Base-by-base conservation (phyloP, 2,113 vertebrate genomes). In the Saccopteryx bilineata region DNA sequence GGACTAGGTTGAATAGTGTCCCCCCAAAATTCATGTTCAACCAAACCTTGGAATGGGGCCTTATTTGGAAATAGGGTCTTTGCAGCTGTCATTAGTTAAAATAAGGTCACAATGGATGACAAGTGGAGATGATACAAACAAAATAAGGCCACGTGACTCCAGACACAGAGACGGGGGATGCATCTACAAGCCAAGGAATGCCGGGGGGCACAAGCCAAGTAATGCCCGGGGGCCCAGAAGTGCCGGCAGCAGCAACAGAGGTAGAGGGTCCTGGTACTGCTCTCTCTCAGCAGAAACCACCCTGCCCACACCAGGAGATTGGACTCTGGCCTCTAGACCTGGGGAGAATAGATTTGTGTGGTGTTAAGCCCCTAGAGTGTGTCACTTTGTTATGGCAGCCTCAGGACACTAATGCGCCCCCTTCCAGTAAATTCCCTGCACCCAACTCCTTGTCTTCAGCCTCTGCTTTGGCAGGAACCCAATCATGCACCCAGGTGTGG, bases 131-230 rank as follows among this genome's bases (percentile, higher is more conserved):
- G 39, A 31, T 23, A 58, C 11, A 6, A 17, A 9, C 8, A 48
- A n/a, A 7, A 48, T 7, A 39, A 52, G 6, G 7, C 46, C n/a
- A 18, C 0, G 10, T 28, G 21, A 10, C 9, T 0, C 52, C 0
- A 1, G 15, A 13, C 17, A 28, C 12, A 24, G 66, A 23, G 33
- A 1, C 1, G 50, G 5, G 39, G 8, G 8, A 23, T 0, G 12
- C 3, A 0, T 33, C 39, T 11, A 3, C 31, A 17, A 58, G 33
- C 33, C n/a, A 0, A 31, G 60, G 33, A 54, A 1, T 0, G 3
- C 76, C 12, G 1, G 17, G 9, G 39, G 39, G 39, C 39, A 3
- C 31, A 17, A 58, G 33, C 33, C n/a, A 0, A 31, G 69, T 28
- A 54, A 1, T 0, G 3, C 76, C 12, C 3, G 39, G 39, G 39